phyloP scores from a whole-genome alignment of 2,888 invertebrate genomes.

The Cephus runcator region DNA sequence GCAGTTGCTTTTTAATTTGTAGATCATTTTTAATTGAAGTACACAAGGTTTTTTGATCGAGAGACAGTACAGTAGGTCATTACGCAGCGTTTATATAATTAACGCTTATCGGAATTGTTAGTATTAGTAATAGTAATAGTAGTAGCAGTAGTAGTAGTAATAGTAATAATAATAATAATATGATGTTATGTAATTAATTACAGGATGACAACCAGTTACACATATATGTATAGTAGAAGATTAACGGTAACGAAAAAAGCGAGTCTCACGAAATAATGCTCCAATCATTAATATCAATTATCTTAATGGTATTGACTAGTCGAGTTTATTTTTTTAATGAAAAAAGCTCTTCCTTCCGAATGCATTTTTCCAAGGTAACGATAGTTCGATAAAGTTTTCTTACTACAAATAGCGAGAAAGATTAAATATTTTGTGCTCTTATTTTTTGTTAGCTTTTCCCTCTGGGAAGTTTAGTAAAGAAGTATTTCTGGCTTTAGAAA shows the following conservation, averaged over 20 bases:
- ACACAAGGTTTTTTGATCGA: not conserved
- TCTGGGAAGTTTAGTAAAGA: no score
- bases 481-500: not conserved
- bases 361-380: no score
- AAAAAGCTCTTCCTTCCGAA: no score
- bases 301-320: not conserved
- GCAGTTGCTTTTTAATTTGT: slow-evolving; percentile 12
- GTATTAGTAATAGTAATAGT: not conserved
- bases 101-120: slow-evolving; percentile 1
- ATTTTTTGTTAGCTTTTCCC: no score
- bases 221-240: slow-evolving; percentile 4
- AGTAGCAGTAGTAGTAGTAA: not conserved
- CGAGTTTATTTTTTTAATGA: not conserved
- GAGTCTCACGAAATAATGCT: not conserved
- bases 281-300: not conserved
- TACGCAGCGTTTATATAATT: slow-evolving; percentile 10
- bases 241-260: not conserved
- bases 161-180: not conserved
- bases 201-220: slow-evolving; percentile 5
- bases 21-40: slow-evolving; percentile 15
- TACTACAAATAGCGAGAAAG: no score
- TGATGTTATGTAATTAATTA: slow-evolving; percentile 10
- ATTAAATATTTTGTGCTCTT: no score
- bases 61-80: slow-evolving; percentile 12
- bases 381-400: no score